Conservation (phyloP, 2,888 invertebrate genomes). For the Lutraria lutraria region DNA sequence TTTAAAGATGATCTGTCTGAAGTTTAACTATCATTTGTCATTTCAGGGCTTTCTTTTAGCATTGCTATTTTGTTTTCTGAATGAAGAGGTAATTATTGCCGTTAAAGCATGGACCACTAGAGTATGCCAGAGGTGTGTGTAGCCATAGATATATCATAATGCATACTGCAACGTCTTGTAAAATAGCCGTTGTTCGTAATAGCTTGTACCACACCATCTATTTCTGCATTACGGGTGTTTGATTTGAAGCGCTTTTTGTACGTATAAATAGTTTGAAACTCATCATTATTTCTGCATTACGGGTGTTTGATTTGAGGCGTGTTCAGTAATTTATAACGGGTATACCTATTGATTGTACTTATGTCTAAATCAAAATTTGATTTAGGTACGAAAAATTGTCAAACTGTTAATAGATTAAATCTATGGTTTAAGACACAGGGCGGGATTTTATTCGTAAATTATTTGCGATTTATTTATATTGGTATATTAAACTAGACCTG, state of each 20-base stretch:
- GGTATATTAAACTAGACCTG: too few species aligned
- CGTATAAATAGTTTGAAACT: background rate
- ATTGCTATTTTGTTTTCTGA: constrained; percentile 90
- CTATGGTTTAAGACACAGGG: too few species aligned
- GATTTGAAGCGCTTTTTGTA: background rate
- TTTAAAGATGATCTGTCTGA: too few species aligned
- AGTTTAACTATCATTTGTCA: background rate
- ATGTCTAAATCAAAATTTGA: too few species aligned
- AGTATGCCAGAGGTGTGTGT: constrained; percentile 44
- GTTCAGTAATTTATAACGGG: too few species aligned
- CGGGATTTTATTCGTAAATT: too few species aligned
- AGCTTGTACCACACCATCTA: background rate
- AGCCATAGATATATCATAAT: background rate
- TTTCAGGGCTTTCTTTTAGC: constrained; percentile 89
- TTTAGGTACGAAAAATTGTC: too few species aligned
- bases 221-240: background rate
- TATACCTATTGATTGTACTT: too few species aligned
- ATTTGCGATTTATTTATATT: too few species aligned
- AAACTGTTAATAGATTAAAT: too few species aligned
- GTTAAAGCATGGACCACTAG: constrained; percentile 39
- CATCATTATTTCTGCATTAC: background rate
- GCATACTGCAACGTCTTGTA: too few species aligned
- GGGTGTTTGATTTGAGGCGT: too few species aligned
- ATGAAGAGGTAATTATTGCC: constrained; percentile 87
- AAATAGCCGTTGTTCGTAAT: background rate